Evolutionary conservation across 2,113 vertebrate species (phyloP).

Genomic region (Phaetusa simplex): DNA sequence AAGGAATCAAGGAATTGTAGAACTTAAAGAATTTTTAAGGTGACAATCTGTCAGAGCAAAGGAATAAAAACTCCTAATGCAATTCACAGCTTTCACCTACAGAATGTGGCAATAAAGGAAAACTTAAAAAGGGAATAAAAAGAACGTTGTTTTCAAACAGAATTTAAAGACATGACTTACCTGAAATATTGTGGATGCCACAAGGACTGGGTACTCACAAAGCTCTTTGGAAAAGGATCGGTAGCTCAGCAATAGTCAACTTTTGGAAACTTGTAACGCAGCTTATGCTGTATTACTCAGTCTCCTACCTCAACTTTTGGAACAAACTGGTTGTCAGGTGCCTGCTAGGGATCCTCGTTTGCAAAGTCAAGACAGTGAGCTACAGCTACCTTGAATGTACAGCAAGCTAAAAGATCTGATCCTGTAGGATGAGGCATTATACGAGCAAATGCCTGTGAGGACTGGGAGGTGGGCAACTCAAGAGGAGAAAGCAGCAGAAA

Average conservation of each 20-base stretch:
- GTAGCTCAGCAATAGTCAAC: neutral
- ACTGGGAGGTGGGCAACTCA: neutral
- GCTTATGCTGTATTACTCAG: neutral
- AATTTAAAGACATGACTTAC: neutral
- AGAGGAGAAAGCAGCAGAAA: neutral
- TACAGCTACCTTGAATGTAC: neutral
- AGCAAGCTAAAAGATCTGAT: neutral
- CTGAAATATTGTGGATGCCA: neutral
- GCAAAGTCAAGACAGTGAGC: neutral
- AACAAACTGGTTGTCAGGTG: neutral
- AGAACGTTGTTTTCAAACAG: neutral
- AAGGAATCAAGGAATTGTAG: neutral
- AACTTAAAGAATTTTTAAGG: neutral
- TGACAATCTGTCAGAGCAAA: neutral
- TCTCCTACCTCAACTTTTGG: neutral
- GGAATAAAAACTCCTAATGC: neutral
- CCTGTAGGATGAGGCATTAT: too few relatives aligned
- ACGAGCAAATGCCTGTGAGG: neutral
- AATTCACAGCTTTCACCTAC: neutral
- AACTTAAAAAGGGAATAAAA: neutral
- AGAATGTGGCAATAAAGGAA: neutral
- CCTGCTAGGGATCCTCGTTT: neutral
- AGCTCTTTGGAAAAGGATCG: neutral
- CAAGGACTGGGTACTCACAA: neutral
- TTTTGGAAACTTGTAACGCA: neutral